Base-by-base conservation (phyloP, 2,113 vertebrate genomes). In the Pheucticus melanocephalus region DNA sequence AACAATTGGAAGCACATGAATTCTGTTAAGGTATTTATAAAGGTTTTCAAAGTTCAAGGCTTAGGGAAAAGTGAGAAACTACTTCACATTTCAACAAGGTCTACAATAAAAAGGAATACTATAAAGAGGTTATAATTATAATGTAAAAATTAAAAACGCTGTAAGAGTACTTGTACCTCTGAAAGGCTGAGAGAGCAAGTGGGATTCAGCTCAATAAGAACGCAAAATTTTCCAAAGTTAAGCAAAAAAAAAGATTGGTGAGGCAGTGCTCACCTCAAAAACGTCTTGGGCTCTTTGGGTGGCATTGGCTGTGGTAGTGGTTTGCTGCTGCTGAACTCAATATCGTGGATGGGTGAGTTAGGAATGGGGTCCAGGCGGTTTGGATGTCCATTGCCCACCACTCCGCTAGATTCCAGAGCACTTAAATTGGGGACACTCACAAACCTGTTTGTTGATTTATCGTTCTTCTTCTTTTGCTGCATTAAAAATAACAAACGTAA, bases 401-500 rank as follows among this genome's bases (percentile, higher is more conserved):
- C 96, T 97, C 98, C 98, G 91, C 98, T 94, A 94, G 98, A 98
- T 97, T 99, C 99, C 98, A 99, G 98, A 97, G 98, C 99, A 99
- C 98, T 99, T 98, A 99, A 98, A 98, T 99, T 99, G 98, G 99
- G 98, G 96, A 98, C 98, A 98, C 99, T 99, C 99, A 99, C 99
- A 99, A 99, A 99, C 98, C 99, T 98, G 99, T 98, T 98, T 98
- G 99, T 97, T 89, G 99, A 98, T 97, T 99, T 99, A 98, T 99
- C 99, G 68, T 98, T 99, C 99, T 99, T 99, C 99, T 99, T 99
- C 99, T 99, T 99, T 99, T 99, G 99, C 99, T 99, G 99, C 98
- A 99, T 98, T 98, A 97, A 98, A 98, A 98, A 98, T 98, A 98
- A 98, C 94, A 98, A 88, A 97, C 1, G 35, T 98, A 82, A 98